Base-by-base conservation (phyloP, 1,140 invertebrate species). In the Bombus cullumanus region DNA sequence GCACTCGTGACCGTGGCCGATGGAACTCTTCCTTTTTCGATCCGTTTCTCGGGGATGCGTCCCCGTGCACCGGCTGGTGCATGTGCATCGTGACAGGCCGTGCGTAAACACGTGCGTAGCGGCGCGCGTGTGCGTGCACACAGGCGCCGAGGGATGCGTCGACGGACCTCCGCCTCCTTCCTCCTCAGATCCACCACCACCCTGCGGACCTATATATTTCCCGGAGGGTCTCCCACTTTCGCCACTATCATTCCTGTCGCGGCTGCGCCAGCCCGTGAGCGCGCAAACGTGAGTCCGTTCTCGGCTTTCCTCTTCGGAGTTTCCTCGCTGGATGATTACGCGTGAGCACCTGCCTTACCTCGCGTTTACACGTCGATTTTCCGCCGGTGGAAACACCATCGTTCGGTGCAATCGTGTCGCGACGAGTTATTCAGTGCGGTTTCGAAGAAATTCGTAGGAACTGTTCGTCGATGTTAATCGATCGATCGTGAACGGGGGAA, bases 181-280 rank as follows among this genome's bases (percentile, higher is more conserved):
- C 77, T 73, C 86, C 79, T 77, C 59, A 34, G 41, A 81, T 71
- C 79, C 88, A 68, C 83, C 88, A 81, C 74, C 83, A 88, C 83
- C 86, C 86, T 78, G 78, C 88, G 83, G 83, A 88, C 88, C 85
- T 91, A 91, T 91, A 91, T 89, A 91, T 91, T 90, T 87, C 83
- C 83, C 86, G 85, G 87, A 87, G 88, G 86, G 82, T 91, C 90
- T 91, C 90, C 90, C 90, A 89, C 90, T 91, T 91, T 91, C 81
- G 85, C 86, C 88, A 89, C 90, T 91, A 91, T 91, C 90, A 91
- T 85, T 91, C 77, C 89, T 83, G 90, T 91, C 83, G 90, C 90
- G 89, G 83, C 86, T 78, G 85, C 86, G 85, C 71, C 82, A 86
- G 82, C 77, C 76, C 80, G 89, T 87, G 78, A 88, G 78, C 89